Conservation (phyloP, 2,888 invertebrate species). For the Monopis laevigella region DNA sequence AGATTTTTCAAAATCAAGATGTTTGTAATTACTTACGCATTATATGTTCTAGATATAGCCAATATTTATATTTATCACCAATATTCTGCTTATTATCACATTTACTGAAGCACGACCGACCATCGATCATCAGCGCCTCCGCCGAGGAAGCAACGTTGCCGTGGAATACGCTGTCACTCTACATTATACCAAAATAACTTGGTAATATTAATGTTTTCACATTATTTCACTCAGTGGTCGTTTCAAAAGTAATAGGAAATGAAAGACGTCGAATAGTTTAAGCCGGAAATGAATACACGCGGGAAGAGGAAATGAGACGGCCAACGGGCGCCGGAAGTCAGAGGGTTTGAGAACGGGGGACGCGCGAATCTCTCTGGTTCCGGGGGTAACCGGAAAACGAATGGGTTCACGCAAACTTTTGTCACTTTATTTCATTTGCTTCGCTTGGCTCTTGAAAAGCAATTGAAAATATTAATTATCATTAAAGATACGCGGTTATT, state of each 20-base stretch:
- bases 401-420: constrained; percentile 20
- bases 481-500: not conserved
- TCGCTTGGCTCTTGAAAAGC: too few species aligned
- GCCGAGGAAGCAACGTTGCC: not conserved
- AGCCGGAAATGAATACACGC: constrained; percentile 60
- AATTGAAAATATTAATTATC: not conserved
- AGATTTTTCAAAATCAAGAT: too few species aligned
- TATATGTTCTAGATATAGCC: too few species aligned
- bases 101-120: constrained; percentile 5
- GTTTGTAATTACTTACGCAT: too few species aligned
- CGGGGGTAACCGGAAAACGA: constrained; percentile 39
- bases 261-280: constrained; percentile 44
- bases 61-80: too few species aligned
- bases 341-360: constrained; percentile 22
- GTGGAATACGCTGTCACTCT: not conserved
- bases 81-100: constrained; percentile 7
- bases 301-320: constrained; percentile 62
- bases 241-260: constrained; percentile 38
- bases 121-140: not conserved
- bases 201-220: not conserved
- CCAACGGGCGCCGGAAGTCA: constrained; percentile 46
- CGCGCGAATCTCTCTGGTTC: constrained; percentile 36
- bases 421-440: not conserved
- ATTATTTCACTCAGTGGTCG: not conserved
- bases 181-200: not conserved